Evolutionary conservation across 30 jellyfish, hydroid and myxozoan genomes (phyloP).

Genomic region (Haliclystus octoradiatus): DNA sequence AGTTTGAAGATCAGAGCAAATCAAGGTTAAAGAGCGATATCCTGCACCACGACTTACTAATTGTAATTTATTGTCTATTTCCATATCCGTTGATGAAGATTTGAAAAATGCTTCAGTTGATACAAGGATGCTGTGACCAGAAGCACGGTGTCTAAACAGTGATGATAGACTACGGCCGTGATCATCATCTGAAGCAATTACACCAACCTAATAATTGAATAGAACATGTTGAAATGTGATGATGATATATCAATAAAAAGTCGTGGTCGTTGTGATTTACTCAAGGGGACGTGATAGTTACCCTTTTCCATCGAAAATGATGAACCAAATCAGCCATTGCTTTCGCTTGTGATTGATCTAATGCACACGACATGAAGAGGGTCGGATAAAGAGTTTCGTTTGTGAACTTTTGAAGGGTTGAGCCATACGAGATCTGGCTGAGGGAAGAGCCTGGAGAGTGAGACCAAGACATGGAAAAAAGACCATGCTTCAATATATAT

Average conservation of each 20-base stretch:
- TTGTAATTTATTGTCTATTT: slow-evolving; percentile 57
- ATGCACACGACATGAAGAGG: slow-evolving; percentile 51
- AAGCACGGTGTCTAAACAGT: slow-evolving; percentile 40
- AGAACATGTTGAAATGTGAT: neutral
- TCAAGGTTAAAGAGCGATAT: too few relatives aligned
- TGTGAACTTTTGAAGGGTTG: slow-evolving; percentile 35
- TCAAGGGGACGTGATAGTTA: too few relatives aligned
- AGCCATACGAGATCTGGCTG: slow-evolving; percentile 81
- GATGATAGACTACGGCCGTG: slow-evolving; percentile 53
- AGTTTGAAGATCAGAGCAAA: too few relatives aligned
- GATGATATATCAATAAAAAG: neutral
- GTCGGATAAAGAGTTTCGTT: slow-evolving; percentile 42
- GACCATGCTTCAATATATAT: neutral
- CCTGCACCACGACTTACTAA: too few relatives aligned
- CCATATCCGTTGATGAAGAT: slow-evolving; percentile 23
- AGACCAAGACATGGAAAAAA: neutral
- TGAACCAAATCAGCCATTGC: slow-evolving; percentile 68
- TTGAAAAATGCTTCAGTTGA: slow-evolving; percentile 45
- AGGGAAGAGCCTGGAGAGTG: slow-evolving; percentile 39
- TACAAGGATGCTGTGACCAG: slow-evolving; percentile 46
- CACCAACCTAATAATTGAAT: slow-evolving; percentile 44
- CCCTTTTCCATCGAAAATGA: slow-evolving; percentile 93
- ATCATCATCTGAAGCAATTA: slow-evolving; percentile 50
- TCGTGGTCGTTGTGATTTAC: too few relatives aligned
- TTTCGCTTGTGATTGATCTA: slow-evolving; percentile 76